These are phyloP conservation scores for Ranitomeya imitator DNA, from an alignment of 2,113 vertebrate species.

Conservation along the genomic window DNA sequence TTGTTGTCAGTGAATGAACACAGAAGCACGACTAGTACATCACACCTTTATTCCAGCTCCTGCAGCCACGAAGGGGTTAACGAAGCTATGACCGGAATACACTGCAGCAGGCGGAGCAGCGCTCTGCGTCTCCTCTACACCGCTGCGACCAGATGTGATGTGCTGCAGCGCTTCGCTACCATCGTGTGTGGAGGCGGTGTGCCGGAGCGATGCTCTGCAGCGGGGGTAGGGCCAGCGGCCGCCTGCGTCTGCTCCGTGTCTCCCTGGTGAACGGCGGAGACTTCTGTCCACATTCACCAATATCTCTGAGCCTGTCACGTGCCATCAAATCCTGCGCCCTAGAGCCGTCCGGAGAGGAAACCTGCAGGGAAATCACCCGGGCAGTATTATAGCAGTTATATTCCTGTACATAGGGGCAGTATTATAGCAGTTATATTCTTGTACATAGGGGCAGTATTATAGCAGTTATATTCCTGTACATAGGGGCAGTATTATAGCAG, in stretches of 20 bases:
- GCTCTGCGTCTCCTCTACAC: background rate
- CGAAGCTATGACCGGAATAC: background rate
- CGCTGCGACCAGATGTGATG: background rate
- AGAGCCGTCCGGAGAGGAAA: conserved; percentile 20
- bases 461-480: conserved; percentile 4
- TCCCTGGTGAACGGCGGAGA: background rate
- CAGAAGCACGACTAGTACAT: background rate
- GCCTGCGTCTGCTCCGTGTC: background rate
- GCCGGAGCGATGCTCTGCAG: background rate
- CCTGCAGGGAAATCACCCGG: background rate
- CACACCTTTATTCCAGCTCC: background rate
- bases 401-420: background rate
- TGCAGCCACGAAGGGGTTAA: conserved; percentile 12
- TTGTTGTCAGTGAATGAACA: too few species aligned
- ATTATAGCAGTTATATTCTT: background rate
- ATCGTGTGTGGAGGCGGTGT: background rate
- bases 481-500: background rate
- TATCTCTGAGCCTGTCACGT: conserved; percentile 35
- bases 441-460: background rate
- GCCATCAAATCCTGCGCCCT: conserved; percentile 11
- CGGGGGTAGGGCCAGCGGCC: background rate
- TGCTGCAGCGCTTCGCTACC: background rate
- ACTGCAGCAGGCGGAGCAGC: background rate
- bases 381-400: too few species aligned
- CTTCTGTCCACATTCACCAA: background rate